phyloP scores from a whole-genome alignment of 2,113 vertebrate species.

The Cyanoramphus novaezelandiae region DNA sequence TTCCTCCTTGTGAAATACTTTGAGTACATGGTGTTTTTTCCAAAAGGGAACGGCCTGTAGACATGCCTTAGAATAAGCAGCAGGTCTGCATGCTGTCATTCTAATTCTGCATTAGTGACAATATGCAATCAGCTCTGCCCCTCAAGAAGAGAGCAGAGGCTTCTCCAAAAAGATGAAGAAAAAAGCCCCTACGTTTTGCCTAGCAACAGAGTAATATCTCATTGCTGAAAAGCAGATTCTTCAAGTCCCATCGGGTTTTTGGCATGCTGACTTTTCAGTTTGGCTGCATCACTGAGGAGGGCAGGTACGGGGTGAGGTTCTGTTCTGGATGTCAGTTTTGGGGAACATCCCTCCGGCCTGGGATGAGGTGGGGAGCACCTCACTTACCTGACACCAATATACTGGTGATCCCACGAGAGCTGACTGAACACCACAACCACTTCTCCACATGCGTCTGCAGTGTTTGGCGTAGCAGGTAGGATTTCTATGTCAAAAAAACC shows the following conservation, averaged over 20 bases:
- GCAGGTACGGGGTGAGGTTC: not conserved
- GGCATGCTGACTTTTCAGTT: not conserved
- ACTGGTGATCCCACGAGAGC: not conserved
- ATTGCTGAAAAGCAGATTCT: not conserved
- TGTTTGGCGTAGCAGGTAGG: not conserved
- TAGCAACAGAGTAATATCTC: conserved; percentile 21
- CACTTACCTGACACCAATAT: not conserved
- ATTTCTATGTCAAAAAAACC: not conserved
- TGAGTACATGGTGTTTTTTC: not conserved
- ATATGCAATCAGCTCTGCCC: conserved; percentile 35
- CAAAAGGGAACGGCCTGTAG: conserved; percentile 11
- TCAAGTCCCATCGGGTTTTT: not conserved
- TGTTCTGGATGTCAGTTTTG: not conserved
- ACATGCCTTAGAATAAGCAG: conserved; percentile 43
- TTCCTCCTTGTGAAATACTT: not conserved
- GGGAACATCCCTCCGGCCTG: not conserved
- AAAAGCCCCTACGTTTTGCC: not conserved
- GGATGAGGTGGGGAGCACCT: not conserved
- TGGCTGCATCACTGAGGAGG: not conserved
- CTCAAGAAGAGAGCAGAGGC: conserved; percentile 35
- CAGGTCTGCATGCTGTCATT: conserved; percentile 41
- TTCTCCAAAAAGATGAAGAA: not conserved
- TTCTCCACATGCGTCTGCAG: not conserved
- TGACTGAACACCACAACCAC: not conserved
- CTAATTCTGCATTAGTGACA: conserved; percentile 26